Evolutionary conservation across 1,140 invertebrate species (phyloP).

Genomic region (Probaryconus sp.): DNA sequence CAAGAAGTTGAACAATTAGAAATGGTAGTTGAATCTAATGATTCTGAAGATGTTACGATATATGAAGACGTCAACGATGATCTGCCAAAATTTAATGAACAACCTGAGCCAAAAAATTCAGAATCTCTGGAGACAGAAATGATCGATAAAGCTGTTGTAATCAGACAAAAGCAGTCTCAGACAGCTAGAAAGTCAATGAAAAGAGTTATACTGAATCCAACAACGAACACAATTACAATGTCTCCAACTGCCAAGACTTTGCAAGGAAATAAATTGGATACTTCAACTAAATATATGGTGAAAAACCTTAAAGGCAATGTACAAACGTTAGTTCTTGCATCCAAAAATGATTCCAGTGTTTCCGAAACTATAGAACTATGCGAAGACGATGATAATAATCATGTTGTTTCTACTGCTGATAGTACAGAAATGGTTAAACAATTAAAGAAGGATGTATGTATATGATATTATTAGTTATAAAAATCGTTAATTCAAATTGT

Average conservation of each 20-base stretch:
- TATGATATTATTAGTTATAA: constrained; percentile 2
- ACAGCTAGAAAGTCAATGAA: constrained; percentile 59
- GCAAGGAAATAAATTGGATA: constrained; percentile 40
- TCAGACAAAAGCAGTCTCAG: constrained; percentile 48
- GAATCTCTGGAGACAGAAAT: constrained; percentile 11
- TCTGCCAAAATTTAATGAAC: too few species aligned
- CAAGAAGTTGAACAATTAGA: constrained; percentile 65
- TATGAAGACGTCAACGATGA: constrained; percentile 40
- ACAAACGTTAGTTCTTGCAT: constrained; percentile 27
- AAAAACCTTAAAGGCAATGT: constrained; percentile 35
- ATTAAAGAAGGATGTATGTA: constrained; percentile 41
- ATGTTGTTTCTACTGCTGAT: constrained; percentile 5
- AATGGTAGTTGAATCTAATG: constrained; percentile 66
- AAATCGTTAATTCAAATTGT: constrained; percentile 2
- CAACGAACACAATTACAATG: constrained; percentile 21
- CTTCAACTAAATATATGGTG: constrained; percentile 31
- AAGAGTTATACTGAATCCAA: constrained; percentile 38
- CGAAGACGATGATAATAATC: constrained; percentile 38
- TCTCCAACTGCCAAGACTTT: constrained; percentile 28
- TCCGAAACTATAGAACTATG: constrained; percentile 25
- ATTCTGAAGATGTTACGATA: constrained; percentile 51
- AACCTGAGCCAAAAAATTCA: constrained; percentile 30
- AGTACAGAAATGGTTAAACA: constrained; percentile 17
- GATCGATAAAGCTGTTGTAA: constrained; percentile 15
- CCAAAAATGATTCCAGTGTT: constrained; percentile 28